A percentile compares a stretch with the other conserved stretches of the same genome.
These are phyloP conservation scores for Amitus sp. DNA, from an alignment of 2,888 invertebrate species.

Conservation along the genomic window DNA sequence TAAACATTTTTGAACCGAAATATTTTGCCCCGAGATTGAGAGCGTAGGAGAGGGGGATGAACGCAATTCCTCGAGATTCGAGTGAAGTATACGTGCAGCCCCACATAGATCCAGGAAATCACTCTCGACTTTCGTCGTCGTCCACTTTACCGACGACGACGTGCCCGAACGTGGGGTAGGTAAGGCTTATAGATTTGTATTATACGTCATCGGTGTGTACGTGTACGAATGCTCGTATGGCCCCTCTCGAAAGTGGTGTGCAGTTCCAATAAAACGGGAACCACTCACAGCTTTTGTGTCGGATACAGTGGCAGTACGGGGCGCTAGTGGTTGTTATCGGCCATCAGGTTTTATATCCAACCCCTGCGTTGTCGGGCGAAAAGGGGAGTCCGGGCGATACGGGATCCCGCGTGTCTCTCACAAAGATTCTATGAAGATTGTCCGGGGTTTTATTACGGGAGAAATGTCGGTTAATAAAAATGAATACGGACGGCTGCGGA, in stretches of 20 bases:
- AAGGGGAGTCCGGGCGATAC: conserved; percentile 54
- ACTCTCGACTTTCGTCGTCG: conserved; percentile 30
- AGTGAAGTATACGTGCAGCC: conserved; percentile 12
- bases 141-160: conserved; percentile 16
- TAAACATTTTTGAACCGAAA: too few species aligned
- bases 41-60: too few species aligned
- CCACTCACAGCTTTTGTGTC: conserved; percentile 65
- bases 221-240: conserved; percentile 10
- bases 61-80: conserved; percentile 20
- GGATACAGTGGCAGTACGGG: conserved; percentile 44
- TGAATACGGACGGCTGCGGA: conserved; percentile 54
- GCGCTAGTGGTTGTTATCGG: conserved; percentile 66
- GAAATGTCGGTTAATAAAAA: conserved; percentile 67
- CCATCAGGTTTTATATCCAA: conserved; percentile 66
- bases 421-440: conserved; percentile 67
- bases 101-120: conserved; percentile 21
- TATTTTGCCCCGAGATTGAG: too few species aligned
- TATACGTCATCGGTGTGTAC: conserved; percentile 15
- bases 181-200: conserved; percentile 17
- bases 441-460: conserved; percentile 64
- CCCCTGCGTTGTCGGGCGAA: conserved; percentile 41
- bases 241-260: conserved; percentile 60
- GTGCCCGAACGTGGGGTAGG: conserved; percentile 21
- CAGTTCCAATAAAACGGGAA: conserved; percentile 65
- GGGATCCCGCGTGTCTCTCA: conserved; percentile 64